These are phyloP conservation scores for Rhynchomys soricoides DNA, from an alignment of 2,113 vertebrate genomes.

Conservation along the genomic window DNA sequence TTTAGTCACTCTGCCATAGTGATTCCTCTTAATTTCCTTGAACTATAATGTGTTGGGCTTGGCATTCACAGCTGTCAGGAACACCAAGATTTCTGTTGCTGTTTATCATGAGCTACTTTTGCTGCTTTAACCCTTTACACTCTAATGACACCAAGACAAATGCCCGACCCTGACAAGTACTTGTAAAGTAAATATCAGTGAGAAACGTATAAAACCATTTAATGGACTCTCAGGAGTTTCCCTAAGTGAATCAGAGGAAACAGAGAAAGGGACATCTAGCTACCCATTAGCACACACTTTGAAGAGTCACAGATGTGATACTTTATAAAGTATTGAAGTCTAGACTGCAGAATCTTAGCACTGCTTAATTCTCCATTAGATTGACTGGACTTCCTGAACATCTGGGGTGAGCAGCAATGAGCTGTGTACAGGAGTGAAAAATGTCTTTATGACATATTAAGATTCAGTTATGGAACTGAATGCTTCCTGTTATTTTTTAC, in stretches of 20 bases:
- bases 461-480: constrained; percentile 78
- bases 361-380: constrained; percentile 87
- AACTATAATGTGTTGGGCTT: not conserved
- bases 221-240: constrained; percentile 60
- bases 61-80: not conserved
- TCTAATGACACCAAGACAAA: constrained; percentile 42
- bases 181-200: constrained; percentile 62
- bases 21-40: not conserved
- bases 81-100: not conserved
- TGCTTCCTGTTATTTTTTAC: constrained; percentile 67
- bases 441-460: constrained; percentile 77
- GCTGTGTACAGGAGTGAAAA: constrained; percentile 72
- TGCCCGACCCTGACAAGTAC: constrained; percentile 51
- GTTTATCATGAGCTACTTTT: constrained; percentile 43
- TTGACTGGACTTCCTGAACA: constrained; percentile 82
- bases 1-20: not conserved
- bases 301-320: constrained; percentile 49
- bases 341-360: constrained; percentile 86
- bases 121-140: constrained; percentile 17
- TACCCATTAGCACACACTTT: constrained; percentile 62
- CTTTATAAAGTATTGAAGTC: constrained; percentile 81
- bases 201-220: constrained; percentile 56
- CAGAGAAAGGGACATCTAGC: constrained; percentile 21
- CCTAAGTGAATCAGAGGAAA: constrained; percentile 69
- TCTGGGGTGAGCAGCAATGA: constrained; percentile 73